Percentiles rank a stretch among this genome's conserved stretches.
These are phyloP conservation scores for Stenolophus ochropezus DNA, from an alignment of 2,888 invertebrate species.

Conservation along the genomic window DNA sequence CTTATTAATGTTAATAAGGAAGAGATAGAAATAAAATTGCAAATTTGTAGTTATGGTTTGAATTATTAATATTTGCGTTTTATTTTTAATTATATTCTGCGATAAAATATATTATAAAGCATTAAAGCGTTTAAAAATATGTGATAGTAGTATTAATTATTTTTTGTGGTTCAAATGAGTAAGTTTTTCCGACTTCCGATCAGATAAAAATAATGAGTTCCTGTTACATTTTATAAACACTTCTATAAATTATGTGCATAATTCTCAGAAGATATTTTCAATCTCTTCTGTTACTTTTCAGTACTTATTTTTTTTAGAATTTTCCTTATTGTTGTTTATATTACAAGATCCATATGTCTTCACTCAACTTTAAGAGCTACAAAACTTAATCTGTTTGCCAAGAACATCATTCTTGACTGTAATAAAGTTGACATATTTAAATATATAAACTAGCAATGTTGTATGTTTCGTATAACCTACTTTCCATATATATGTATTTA, in stretches of 20 bases:
- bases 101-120: no score
- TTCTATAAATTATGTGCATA: not conserved
- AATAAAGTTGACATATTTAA: not conserved
- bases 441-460: no score
- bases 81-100: no score
- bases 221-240: not conserved
- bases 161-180: no score
- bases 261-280: not conserved
- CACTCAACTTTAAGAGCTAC: not conserved
- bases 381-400: not conserved
- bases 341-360: no score
- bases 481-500: no score
- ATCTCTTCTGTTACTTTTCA: no score
- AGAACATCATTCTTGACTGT: not conserved
- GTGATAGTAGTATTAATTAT: no score
- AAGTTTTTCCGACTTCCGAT: not conserved
- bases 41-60: not conserved
- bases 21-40: not conserved
- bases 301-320: not conserved
- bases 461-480: no score
- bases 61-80: not conserved
- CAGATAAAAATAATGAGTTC: not conserved
- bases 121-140: no score
- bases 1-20: not conserved
- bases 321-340: not conserved